Base-by-base conservation (phyloP, 92 coral and sea anemone species). In the Galaxea fascicularis region DNA sequence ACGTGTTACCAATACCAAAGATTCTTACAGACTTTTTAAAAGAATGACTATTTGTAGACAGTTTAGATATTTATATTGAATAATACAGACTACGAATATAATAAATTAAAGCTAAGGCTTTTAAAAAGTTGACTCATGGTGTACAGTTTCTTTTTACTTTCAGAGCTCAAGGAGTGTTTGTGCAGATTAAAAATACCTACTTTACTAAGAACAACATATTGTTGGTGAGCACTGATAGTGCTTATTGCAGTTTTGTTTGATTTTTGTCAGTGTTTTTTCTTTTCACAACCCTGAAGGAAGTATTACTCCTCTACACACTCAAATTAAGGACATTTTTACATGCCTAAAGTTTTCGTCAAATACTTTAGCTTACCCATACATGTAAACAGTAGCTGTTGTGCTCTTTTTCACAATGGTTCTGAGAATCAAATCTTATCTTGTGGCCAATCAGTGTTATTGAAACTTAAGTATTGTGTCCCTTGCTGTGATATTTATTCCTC, bases 1-100 rank as follows among this genome's bases (percentile, higher is more conserved):
- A 92, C 30, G 85, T 92, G 69, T 94, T 96, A 29, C 93, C 94
- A 18, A 84, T 96, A 41, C 98, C 98, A 22, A 78, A 69, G 52
- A 74, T 86, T 81, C 68, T 96, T n/a, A 80, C 87, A 83, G 92
- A 92, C 47, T 94, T 86, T 91, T 78, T 93, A 54, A 90, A 89
- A 71, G 86, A 82, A 41, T 82, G 59, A 69, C 22, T 69, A 68
- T n/a, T 44, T 39, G 30, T 82, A 57, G 41, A 39, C 71, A 82
- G 45, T 44, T 46, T 45, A 41, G 57, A 44, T 79, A 69, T 79
- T 78, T 78, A 78, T 78, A 13, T 45, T 64, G 44, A 53, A 78
- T 14, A 49, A 45, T 53, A 25, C 29, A 16, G 22, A 15, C 31
- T 0, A 49, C 4, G 14, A 11, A 30, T 24, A 24, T 24, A 41